These are phyloP conservation scores for Uloborus diversus DNA, from an alignment of 1,140 invertebrate species.

Conservation along the genomic window DNA sequence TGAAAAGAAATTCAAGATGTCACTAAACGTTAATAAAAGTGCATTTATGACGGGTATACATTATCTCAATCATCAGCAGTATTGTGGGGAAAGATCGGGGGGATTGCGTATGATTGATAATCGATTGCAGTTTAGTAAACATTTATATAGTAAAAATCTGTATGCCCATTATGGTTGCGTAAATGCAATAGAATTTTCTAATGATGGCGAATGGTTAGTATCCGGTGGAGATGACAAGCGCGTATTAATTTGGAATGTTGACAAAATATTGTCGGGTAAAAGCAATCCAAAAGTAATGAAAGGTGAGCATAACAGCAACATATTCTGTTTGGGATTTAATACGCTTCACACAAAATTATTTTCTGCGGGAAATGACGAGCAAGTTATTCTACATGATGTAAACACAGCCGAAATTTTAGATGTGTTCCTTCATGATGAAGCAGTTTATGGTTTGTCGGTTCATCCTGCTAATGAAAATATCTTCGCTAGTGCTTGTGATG, in stretches of 20 bases:
- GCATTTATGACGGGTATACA: conserved; percentile 28
- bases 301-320: conserved; percentile 87
- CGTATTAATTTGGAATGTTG: conserved; percentile 87
- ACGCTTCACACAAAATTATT: conserved; percentile 81
- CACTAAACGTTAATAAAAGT: not conserved
- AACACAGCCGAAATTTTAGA: conserved; percentile 76
- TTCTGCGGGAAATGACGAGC: conserved; percentile 94
- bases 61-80: conserved; percentile 40
- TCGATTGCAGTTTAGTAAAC: conserved; percentile 64
- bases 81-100: conserved; percentile 6
- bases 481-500: conserved; percentile 89
- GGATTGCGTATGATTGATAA: conserved; percentile 59
- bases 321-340: conserved; percentile 90
- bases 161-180: conserved; percentile 93
- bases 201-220: conserved; percentile 82
- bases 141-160: conserved; percentile 85
- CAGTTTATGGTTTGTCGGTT: conserved; percentile 87
- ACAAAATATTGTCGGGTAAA: conserved; percentile 73
- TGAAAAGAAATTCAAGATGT: not conserved
- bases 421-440: conserved; percentile 83
- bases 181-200: conserved; percentile 95
- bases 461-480: conserved; percentile 84
- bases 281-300: conserved; percentile 75
- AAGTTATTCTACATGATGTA: conserved; percentile 88
- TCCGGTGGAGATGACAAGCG: conserved; percentile 93